Evolutionary conservation across 2,797 vertebrate species (phyloP).

Genomic region (Urosaurus nigricauda): DNA sequence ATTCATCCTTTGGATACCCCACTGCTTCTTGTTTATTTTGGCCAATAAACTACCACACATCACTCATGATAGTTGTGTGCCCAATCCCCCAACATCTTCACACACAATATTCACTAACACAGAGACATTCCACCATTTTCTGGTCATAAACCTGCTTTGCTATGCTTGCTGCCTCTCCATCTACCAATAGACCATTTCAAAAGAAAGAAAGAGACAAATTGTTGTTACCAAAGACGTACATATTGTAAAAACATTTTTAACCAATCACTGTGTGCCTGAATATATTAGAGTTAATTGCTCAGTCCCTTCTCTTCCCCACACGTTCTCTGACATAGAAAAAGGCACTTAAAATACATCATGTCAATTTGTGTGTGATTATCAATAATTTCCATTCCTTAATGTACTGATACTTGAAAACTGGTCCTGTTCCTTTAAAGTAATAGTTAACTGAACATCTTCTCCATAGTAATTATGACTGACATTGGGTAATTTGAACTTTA

Average conservation of each 20-base stretch:
- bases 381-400: conserved; percentile 68
- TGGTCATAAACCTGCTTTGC: background rate
- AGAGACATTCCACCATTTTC: background rate
- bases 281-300: conserved; percentile 63
- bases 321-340: conserved; percentile 61
- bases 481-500: conserved; percentile 37
- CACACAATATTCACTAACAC: background rate
- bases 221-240: conserved; percentile 37
- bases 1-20: background rate
- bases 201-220: background rate
- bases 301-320: conserved; percentile 58
- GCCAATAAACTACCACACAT: background rate
- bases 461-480: conserved; percentile 69
- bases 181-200: background rate
- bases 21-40: background rate
- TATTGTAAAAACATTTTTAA: conserved; percentile 27
- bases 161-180: background rate
- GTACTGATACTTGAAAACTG: conserved; percentile 66
- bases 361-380: conserved; percentile 69
- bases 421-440: conserved; percentile 56
- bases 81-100: background rate
- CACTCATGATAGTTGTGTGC: background rate
- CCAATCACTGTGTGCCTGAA: conserved; percentile 47
- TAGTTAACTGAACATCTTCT: conserved; percentile 68
- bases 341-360: conserved; percentile 37